Evolutionary conservation across 2,888 invertebrate species (phyloP).

Genomic region (Anodontia alba): DNA sequence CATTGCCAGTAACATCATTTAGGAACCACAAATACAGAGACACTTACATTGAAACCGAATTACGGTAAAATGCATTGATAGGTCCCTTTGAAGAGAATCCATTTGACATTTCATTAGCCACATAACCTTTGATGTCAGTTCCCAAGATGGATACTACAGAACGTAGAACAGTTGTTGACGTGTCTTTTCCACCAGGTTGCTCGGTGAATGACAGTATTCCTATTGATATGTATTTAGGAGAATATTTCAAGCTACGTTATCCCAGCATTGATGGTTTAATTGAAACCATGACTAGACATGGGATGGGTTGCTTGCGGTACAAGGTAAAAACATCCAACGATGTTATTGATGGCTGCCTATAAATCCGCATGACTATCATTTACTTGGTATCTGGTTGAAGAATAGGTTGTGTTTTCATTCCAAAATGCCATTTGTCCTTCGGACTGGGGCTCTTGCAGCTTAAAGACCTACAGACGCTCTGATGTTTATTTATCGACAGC

Average conservation of each 20-base stretch:
- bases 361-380: too few relatives aligned
- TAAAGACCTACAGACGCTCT: constrained; percentile 23
- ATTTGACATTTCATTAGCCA: constrained; percentile 8
- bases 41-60: background rate
- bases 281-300: background rate
- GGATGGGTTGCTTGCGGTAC: background rate
- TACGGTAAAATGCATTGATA: background rate
- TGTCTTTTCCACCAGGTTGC: constrained; percentile 11
- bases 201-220: constrained; percentile 10
- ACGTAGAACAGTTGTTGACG: constrained; percentile 19
- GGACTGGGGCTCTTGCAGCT: constrained; percentile 12
- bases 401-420: too few relatives aligned
- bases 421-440: too few relatives aligned
- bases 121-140: constrained; percentile 16
- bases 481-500: constrained; percentile 21
- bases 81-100: background rate
- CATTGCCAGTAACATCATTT: background rate
- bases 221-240: background rate
- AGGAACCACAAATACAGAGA: background rate
- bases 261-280: background rate
- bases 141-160: constrained; percentile 7
- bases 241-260: background rate
- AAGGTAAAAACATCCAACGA: background rate
- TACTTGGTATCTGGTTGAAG: too few relatives aligned
- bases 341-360: too few relatives aligned